A percentile compares a stretch with the other conserved stretches of the same genome.
These are phyloP conservation scores for Varanus komodoensis DNA, from an alignment of 2,113 vertebrate genomes.

Conservation along the genomic window DNA sequence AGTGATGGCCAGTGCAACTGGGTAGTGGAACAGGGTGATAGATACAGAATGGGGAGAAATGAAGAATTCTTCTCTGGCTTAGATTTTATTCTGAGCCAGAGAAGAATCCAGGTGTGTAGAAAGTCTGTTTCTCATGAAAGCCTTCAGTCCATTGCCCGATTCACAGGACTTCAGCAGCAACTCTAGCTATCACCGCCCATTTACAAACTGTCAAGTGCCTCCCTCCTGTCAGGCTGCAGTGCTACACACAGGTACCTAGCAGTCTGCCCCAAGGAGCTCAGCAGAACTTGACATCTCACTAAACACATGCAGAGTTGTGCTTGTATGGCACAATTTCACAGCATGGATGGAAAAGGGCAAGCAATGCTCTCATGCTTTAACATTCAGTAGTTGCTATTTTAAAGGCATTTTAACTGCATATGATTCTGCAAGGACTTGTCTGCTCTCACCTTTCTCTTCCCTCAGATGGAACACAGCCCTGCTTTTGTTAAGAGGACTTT, in stretches of 20 bases:
- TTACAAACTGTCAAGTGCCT: neutral
- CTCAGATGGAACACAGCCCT: neutral
- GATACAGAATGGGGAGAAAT: no score
- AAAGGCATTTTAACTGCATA: accelerated
- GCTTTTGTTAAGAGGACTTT: neutral
- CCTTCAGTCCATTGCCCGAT: neutral
- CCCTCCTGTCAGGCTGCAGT: neutral
- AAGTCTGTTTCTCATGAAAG: no score
- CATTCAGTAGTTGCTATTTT: neutral
- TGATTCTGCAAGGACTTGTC: neutral
- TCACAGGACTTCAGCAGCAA: neutral
- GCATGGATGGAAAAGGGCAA: neutral
- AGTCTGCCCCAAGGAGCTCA: neutral
- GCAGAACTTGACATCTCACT: neutral
- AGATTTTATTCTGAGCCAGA: no score
- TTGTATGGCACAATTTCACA: neutral
- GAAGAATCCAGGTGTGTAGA: no score
- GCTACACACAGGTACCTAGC: neutral
- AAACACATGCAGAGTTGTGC: neutral
- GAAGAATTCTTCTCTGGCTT: no score
- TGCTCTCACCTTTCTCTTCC: neutral
- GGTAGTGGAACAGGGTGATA: no score
- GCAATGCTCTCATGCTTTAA: accelerated
- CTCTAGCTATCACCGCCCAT: neutral
- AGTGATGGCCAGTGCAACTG: no score